Evolutionary conservation across 1,140 invertebrate species (phyloP).

Genomic region (Eulimnadia texana): DNA sequence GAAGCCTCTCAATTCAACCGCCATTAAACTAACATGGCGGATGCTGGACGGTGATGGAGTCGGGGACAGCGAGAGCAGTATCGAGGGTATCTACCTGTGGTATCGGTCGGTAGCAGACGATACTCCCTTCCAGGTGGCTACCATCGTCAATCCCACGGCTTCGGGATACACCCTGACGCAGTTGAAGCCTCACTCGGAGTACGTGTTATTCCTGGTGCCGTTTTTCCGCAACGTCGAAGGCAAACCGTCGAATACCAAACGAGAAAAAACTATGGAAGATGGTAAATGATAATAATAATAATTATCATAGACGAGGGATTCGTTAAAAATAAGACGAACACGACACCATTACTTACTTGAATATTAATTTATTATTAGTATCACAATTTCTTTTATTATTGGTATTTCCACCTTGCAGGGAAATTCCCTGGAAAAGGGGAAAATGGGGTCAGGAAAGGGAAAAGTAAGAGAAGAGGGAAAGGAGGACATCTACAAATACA

Average conservation of each 20-base stretch:
- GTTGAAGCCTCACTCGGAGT: slow-evolving; percentile 68
- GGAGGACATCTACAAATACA: no score
- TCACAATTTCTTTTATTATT: no score
- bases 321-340: no score
- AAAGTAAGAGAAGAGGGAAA: no score
- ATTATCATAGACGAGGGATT: no score
- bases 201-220: slow-evolving; percentile 77
- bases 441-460: no score
- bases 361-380: no score
- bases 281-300: slow-evolving; percentile 20
- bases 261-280: slow-evolving; percentile 53
- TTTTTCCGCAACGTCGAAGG: slow-evolving; percentile 71
- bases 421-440: no score
- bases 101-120: slow-evolving; percentile 34
- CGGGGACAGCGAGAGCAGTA: slow-evolving; percentile 9
- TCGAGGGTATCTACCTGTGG: slow-evolving; percentile 80
- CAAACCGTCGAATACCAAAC: slow-evolving; percentile 57
- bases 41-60: slow-evolving; percentile 32
- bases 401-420: no score
- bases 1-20: slow-evolving; percentile 59
- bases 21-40: slow-evolving; percentile 70
- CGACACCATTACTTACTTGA: no score
- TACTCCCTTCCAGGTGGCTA: slow-evolving; percentile 23
- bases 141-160: slow-evolving; percentile 24
- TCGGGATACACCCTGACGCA: slow-evolving; percentile 41